These are phyloP conservation scores for Euura lappo DNA, from an alignment of 1,140 invertebrate genomes.

Conservation along the genomic window DNA sequence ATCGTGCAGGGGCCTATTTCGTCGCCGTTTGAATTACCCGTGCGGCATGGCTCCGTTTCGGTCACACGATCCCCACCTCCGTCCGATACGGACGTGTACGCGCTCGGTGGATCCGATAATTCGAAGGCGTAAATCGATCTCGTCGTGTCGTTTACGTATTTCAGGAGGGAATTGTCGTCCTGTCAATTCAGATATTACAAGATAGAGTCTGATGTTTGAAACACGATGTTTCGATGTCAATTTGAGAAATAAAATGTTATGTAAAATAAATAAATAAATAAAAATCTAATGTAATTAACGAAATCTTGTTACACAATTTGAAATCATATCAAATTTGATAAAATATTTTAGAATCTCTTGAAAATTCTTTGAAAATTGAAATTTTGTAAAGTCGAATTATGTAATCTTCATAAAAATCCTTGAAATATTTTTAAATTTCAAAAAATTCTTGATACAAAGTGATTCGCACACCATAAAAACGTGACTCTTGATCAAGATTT, in stretches of 20 bases:
- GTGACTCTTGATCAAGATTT: not conserved
- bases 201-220: constrained; percentile 29
- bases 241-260: constrained; percentile 15
- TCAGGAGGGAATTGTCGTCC: constrained; percentile 66
- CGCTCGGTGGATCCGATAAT: constrained; percentile 52
- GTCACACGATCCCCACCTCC: constrained; percentile 36
- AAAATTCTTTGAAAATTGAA: no score
- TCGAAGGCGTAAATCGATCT: constrained; percentile 66
- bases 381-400: not conserved
- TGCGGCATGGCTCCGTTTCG: constrained; percentile 40
- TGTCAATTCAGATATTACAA: constrained; percentile 43
- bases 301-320: not conserved
- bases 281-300: not conserved
- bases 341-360: no score
- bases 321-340: not conserved
- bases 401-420: no score
- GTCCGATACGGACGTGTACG: constrained; percentile 36
- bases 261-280: constrained; percentile 10
- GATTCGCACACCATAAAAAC: not conserved
- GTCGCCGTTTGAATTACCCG: constrained; percentile 35
- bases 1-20: constrained; percentile 63
- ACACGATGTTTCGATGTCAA: constrained; percentile 12
- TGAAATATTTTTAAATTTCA: no score
- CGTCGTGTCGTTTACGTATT: constrained; percentile 64
- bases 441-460: not conserved